Base-by-base conservation (phyloP, 2,797 vertebrate genomes). In the Cossypha polioptera region DNA sequence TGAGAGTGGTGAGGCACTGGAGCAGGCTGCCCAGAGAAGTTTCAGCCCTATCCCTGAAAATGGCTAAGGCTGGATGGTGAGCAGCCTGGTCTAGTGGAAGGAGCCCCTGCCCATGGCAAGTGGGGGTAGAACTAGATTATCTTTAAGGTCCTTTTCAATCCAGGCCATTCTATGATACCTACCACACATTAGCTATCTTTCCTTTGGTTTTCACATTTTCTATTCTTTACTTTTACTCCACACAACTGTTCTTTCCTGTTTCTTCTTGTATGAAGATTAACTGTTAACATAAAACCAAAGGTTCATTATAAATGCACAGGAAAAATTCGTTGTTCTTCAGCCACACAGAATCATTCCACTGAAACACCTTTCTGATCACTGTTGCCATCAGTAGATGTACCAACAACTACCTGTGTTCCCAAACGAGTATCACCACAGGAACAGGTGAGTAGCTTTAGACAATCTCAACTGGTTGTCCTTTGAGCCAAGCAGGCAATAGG, bases 331-430 rank as follows among this genome's bases (percentile, higher is more conserved):
- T 86, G 13, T 14, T 88, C 55, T 81, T 93, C 57, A 82, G 33
- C 11, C 59, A 36, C 50, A 53, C 5, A 75, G n/a, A 11, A 59
- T 31, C 26, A 40, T 47, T 71, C 25, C 57, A 88, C 24, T 43
- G 22, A 48, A 78, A 85, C 0, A 2, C 25, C 9, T 31, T 20
- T 43, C 18, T 8, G 48, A 50, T 26, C 33, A 14, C 6, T 40
- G 31, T n/a, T 53, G 36, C 48, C 0, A 3, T 33, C 5, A 4
- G 54, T 31, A 24, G 0, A 1, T 10, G 18, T 26, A 62, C 13
- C 43, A 61, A 48, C 58, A 38, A 16, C 51, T 66, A 20, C 26
- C 43, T 50, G 17, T 12, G 10, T 9, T 71, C 51, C 59, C 40
- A 82, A 76, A 68, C 2, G 5, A 67, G 16, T 7, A 38, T 22